Evolutionary conservation across 2,113 vertebrate species (phyloP).

Genomic region (Pomatorhinus ruficollis): DNA sequence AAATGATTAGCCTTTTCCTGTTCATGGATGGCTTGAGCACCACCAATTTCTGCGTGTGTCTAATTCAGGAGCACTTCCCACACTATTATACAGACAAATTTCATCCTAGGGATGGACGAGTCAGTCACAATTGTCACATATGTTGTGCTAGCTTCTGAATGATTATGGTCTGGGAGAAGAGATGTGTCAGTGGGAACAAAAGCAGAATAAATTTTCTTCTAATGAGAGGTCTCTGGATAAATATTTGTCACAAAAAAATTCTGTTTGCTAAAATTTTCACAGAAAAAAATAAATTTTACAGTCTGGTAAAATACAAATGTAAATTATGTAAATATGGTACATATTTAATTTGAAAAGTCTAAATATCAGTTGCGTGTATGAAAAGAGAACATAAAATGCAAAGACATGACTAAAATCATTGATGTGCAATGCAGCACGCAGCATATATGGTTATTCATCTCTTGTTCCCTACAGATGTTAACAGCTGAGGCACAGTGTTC

Average conservation of each 20-base stretch:
- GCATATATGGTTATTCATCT: background rate
- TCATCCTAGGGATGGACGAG: background rate
- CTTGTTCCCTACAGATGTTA: background rate
- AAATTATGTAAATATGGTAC: background rate
- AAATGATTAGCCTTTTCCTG: slow-evolving; percentile 45
- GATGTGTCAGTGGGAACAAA: background rate
- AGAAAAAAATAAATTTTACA: background rate
- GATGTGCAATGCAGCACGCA: background rate
- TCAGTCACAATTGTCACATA: background rate
- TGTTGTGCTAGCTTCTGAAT: background rate
- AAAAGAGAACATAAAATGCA: background rate
- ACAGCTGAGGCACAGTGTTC: background rate
- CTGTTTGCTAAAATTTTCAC: background rate
- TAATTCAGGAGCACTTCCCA: background rate
- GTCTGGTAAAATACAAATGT: background rate
- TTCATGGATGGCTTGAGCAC: background rate
- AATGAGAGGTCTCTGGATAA: background rate
- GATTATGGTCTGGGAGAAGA: background rate
- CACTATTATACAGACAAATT: background rate
- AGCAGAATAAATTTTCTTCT: background rate
- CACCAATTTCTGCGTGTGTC: background rate
- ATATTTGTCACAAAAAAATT: background rate
- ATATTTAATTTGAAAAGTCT: background rate
- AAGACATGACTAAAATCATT: background rate
- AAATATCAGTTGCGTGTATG: background rate